Base-by-base conservation (phyloP, 2,888 invertebrate species). In the Lithophane socia region DNA sequence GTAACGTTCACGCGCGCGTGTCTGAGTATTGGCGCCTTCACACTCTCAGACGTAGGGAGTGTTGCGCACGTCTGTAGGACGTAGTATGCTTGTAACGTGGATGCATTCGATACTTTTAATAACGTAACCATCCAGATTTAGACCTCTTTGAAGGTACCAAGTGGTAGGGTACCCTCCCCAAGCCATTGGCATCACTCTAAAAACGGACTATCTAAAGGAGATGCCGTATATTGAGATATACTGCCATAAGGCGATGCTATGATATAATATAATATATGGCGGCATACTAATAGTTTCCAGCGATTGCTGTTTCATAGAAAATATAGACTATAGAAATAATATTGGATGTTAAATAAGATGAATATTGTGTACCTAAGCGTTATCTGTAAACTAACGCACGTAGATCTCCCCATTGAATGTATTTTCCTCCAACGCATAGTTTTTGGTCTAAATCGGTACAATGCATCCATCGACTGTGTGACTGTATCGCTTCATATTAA, bases 401-500 rank as follows among this genome's bases (percentile, higher is more conserved):
- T 81, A 75, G 71, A 63, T 47, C 44, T 13, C 24, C 37, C n/a
- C 52, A 18, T 73, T 64, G 18, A 66, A 73, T 66, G 60, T 78
- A 60, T 56, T 68, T 63, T 12, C 29, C 67, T 75, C 68, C 60
- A 69, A 58, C 24, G 29, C 52, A 37, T 61, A 70, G 66, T 42
- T 24, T 24, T 58, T 72, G 74, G 74, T 85, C 82, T 85, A 77
- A 85, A 78, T 74, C 70, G 65, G 77, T 66, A 79, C 74, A 83
- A 87, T 91, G 91, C 92, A 90, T 93, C 93, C 92, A 89, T 91
- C 89, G 90, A 75, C 76, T 73, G 90, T 92, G 86, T 93, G 91
- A 83, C 82, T 94, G 94, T 94, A 89, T 93, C 90, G 93, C 94
- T 95, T 95, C 92, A 92, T 94, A 91, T 92, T 91, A 90, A 92